Base-by-base conservation (phyloP, 2,797 vertebrate species). In the Periophthalmus magnuspinnatus region DNA sequence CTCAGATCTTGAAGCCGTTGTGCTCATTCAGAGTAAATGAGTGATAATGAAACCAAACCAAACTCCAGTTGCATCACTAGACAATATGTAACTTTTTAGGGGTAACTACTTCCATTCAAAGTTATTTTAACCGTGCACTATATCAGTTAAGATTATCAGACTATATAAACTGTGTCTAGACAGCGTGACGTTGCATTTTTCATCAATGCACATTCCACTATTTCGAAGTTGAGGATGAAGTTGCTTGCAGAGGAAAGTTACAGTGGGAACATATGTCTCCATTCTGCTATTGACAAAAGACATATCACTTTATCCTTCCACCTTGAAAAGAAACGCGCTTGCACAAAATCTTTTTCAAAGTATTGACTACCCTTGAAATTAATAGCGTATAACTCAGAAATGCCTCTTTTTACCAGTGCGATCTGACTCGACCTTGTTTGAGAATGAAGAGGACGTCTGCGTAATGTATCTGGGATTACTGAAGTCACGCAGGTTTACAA, bases 321-420 rank as follows among this genome's bases (percentile, higher is more conserved):
- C 84, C 85, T 85, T 87, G 78, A 71, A 76, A 80, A 28, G 69
- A 34, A 79, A 65, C 73, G 36, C 0, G 52, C 60, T 13, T 5
- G 47, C 72, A 54, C 66, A 56, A 82, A 45, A 76, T 73, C 66
- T 63, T 72, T 63, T 68, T 72, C 67, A 62, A 56, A 62, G 77
- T 81, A 88, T 86, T 81, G 85, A 88, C 81, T 83, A 76, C 58
- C 72, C 81, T 79, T 77, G 78, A 86, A 85, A 88, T 84, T 84
- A 84, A 90, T 88, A 89, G 76, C 67, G 38, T 52, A 14, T 55
- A 81, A 80, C 74, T 85, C 70, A 81, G 81, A 87, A 65, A 65
- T 21, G 17, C 17, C 17, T n/a, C 24, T 50, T 52, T 65, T 65
- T 34, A n/a, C 45, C 63, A 52, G 24, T 67, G 75, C 72, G 65